Percentiles rank a stretch among this genome's conserved stretches.
phyloP scores from a whole-genome alignment of 92 coral and sea anemone species.

The Phymanthus crucifer region DNA sequence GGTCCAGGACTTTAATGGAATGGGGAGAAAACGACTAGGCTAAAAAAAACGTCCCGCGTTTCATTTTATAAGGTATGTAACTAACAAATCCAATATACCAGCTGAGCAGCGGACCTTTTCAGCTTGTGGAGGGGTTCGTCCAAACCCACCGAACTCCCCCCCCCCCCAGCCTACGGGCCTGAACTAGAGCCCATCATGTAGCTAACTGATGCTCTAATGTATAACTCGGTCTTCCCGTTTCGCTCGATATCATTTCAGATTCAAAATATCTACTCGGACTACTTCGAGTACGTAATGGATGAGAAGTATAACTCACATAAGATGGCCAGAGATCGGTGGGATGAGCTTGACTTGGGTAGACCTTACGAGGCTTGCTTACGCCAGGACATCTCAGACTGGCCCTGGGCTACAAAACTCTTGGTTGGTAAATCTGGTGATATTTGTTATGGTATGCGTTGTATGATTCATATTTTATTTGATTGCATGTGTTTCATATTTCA shows the following conservation, averaged over 20 bases:
- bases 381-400: constrained; percentile 86
- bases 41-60: too few relatives aligned
- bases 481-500: constrained; percentile 24
- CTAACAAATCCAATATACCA: too few relatives aligned
- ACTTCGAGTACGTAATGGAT: constrained; percentile 73
- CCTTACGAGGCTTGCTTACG: constrained; percentile 87
- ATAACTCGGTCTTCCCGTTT: background rate
- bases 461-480: background rate
- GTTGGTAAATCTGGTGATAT: constrained; percentile 34
- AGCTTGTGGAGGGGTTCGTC: too few relatives aligned
- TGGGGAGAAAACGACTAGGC: too few relatives aligned
- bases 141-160: too few relatives aligned
- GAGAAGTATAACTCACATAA: constrained; percentile 52
- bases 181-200: background rate
- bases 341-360: constrained; percentile 70
- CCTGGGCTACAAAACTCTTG: constrained; percentile 89
- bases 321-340: constrained; percentile 91
- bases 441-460: too few relatives aligned
- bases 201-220: background rate
- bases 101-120: too few relatives aligned
- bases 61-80: too few relatives aligned
- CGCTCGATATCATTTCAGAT: constrained; percentile 44
- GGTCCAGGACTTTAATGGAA: too few relatives aligned
- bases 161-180: too few relatives aligned
- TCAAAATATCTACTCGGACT: constrained; percentile 80